Evolutionary conservation across 2,888 invertebrate species (phyloP), one percentile per base, ranked within the genome.

Genomic region (Archips crataeganus): DNA sequence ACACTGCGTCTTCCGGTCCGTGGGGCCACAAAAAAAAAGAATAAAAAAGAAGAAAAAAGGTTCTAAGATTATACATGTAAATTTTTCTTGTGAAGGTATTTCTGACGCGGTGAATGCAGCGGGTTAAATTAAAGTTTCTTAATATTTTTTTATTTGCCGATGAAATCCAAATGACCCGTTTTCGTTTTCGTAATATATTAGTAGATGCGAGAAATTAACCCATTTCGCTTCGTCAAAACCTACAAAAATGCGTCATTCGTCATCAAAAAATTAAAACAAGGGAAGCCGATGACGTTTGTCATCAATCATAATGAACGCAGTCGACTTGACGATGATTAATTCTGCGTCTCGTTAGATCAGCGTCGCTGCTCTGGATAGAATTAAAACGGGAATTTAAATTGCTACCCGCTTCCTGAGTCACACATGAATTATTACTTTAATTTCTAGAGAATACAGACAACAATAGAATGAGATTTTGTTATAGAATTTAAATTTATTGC

Each of bases 301-400:
- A 73, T 73, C 63, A 59, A 73, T 73, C 73, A 73, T 73, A 63
- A 69, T 69, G 63, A 73, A 64, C 49, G 13, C 63, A 60, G 72
- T 68, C 68, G 32, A 64, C 63, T 49, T 65, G 68, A 64, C 68
- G 68, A 73, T 73, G 73, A 73, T 73, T 73, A 73, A 73, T 73
- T 49, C 59, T n/a, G 23, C 63, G n/a, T 59, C 63, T 73, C 73
- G 73, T 64, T 68, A 68, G 47, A 67, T 10, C 71, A 45, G 32
- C 65, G 39, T 54, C 23, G 51, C 49, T 34, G 47, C 57, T 42
- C 15, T 47, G 60, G 57, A 63, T 72, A 15, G 59, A 64, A 73
- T 69, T 73, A 73, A 69, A 69, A 69, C 63, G 49, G 66, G 39
- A 3, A 60, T 42, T 49, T 68, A 63, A 67, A 62, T 61, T 62